Evolutionary conservation across 2,113 vertebrate genomes (phyloP).

Genomic region (Gambusia holbrooki): DNA sequence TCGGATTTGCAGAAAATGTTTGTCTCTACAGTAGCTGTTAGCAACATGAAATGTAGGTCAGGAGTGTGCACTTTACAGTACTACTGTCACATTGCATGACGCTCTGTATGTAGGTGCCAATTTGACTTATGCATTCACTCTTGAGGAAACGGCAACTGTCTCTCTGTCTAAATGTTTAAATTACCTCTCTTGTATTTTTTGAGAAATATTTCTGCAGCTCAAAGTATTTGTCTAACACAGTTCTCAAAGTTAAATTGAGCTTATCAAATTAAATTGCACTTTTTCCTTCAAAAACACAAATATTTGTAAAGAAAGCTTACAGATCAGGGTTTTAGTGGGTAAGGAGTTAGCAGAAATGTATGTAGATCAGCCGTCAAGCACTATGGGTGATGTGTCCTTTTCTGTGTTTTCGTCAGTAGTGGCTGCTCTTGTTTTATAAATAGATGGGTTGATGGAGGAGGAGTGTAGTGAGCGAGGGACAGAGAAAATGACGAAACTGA

Average conservation of each 20-base stretch:
- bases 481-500: slow-evolving; percentile 16
- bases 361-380: slow-evolving; percentile 62
- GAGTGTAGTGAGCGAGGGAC: slow-evolving; percentile 13
- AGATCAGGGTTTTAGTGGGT: slow-evolving; percentile 4
- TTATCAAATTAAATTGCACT: background rate
- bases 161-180: slow-evolving; percentile 7
- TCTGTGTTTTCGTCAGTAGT: slow-evolving; percentile 51
- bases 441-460: slow-evolving; percentile 48
- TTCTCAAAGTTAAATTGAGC: background rate
- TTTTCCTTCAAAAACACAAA: background rate
- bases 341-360: slow-evolving; percentile 24
- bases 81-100: slow-evolving; percentile 3
- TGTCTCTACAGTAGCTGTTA: slow-evolving; percentile 19
- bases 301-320: background rate
- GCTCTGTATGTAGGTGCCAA: background rate
- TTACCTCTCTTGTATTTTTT: background rate
- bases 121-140: slow-evolving; percentile 1
- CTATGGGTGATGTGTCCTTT: slow-evolving; percentile 42
- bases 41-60: slow-evolving; percentile 20
- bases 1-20: background rate
- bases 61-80: slow-evolving; percentile 12
- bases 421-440: slow-evolving; percentile 66
- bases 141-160: slow-evolving; percentile 3
- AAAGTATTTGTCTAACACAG: background rate
- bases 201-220: background rate